Evolutionary conservation across 1,140 invertebrate genomes (phyloP).

Genomic region (Drosophila parvula): DNA sequence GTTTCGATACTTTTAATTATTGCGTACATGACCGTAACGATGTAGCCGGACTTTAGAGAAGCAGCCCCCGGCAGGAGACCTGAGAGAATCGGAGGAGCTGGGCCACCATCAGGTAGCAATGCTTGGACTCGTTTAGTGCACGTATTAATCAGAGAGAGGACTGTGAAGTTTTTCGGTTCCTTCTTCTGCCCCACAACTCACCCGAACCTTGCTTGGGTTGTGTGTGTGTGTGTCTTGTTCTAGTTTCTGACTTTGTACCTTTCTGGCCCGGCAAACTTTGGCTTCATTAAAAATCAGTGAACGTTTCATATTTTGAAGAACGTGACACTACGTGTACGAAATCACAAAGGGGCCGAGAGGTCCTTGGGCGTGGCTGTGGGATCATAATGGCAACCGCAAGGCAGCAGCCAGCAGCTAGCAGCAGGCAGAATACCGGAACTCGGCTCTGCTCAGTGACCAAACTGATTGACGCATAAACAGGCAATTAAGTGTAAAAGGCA

Average conservation of each 20-base stretch:
- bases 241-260: slow-evolving; percentile 53
- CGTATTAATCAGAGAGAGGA: slow-evolving; percentile 72
- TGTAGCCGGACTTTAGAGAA: slow-evolving; percentile 74
- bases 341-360: slow-evolving; percentile 40
- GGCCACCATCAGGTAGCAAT: slow-evolving; percentile 25
- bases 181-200: slow-evolving; percentile 1
- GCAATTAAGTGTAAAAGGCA: slow-evolving; percentile 67
- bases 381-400: slow-evolving; percentile 54
- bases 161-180: slow-evolving; percentile 61
- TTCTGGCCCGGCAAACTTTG: slow-evolving; percentile 57
- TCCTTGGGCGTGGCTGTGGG: slow-evolving; percentile 19
- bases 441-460: slow-evolving; percentile 30
- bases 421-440: background rate
- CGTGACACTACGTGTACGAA: slow-evolving; percentile 75
- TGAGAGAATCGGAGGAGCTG: background rate
- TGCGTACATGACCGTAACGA: slow-evolving; percentile 81
- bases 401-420: background rate
- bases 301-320: slow-evolving; percentile 82
- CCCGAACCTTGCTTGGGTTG: slow-evolving; percentile 1
- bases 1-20: slow-evolving; percentile 83
- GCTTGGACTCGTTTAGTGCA: slow-evolving; percentile 63
- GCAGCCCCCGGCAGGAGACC: slow-evolving; percentile 19
- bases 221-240: slow-evolving; percentile 26
- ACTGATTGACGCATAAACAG: slow-evolving; percentile 79
- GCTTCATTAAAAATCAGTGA: slow-evolving; percentile 82